Percentiles rank a stretch among this genome's conserved stretches.
These are phyloP conservation scores for Microplitis deprimator DNA, from an alignment of 2,888 invertebrate genomes.

Conservation along the genomic window DNA sequence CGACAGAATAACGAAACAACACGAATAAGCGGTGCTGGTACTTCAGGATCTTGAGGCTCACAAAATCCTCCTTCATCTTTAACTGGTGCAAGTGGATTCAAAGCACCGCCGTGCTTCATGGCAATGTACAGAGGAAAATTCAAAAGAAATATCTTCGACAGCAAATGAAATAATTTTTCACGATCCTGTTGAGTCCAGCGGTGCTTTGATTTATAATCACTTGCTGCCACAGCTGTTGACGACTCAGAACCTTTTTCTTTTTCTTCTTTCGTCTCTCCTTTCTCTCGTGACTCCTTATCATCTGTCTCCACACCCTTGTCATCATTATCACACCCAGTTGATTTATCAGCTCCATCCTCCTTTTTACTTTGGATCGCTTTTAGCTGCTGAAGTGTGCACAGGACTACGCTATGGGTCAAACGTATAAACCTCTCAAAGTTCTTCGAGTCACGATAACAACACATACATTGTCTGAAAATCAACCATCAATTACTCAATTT, in stretches of 20 bases:
- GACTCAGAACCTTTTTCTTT: conserved; percentile 64
- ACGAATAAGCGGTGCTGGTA: conserved; percentile 89
- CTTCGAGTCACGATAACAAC: conserved; percentile 92
- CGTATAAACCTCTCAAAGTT: conserved; percentile 93
- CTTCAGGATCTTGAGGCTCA: conserved; percentile 94
- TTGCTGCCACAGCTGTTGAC: conserved; percentile 45
- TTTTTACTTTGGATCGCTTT: conserved; percentile 77
- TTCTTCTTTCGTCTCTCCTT: conserved; percentile 57
- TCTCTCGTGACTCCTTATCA: conserved; percentile 38
- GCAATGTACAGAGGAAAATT: conserved; percentile 93
- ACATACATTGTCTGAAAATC: conserved; percentile 88
- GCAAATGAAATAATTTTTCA: conserved; percentile 89
- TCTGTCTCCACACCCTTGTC: conserved; percentile 51
- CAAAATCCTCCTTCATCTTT: conserved; percentile 88
- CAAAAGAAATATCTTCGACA: conserved; percentile 89
- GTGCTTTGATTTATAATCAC: conserved; percentile 45
- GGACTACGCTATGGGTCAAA: conserved; percentile 89
- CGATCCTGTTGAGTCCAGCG: conserved; percentile 86
- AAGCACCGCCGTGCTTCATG: conserved; percentile 83
- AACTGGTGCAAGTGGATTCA: conserved; percentile 69
- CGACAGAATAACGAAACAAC: conserved; percentile 96
- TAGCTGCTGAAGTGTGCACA: conserved; percentile 86
- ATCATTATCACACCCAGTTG: conserved; percentile 44
- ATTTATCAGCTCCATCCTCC: conserved; percentile 44
- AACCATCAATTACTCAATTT: not conserved